Conservation (phyloP, 2,797 vertebrate species). For the Agapornis canus region DNA sequence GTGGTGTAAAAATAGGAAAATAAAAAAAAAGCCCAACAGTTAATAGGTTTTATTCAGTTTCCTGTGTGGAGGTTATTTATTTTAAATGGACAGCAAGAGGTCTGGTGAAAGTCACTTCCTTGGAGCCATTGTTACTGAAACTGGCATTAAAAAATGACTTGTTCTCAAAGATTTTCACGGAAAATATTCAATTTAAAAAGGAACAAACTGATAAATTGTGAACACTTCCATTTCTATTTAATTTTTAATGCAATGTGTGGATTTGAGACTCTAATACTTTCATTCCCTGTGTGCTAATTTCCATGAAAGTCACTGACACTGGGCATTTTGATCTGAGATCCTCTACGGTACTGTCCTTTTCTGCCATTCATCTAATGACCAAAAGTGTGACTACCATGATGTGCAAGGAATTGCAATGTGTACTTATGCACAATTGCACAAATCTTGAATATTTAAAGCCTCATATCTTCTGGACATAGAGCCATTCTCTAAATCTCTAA, state of each 20-base stretch:
- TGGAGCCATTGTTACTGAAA: background rate
- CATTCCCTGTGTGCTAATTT: background rate
- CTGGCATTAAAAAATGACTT: background rate
- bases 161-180: background rate
- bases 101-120: background rate
- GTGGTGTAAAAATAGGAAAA: background rate
- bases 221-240: background rate
- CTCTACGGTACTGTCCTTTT: background rate
- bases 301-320: background rate
- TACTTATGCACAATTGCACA: background rate
- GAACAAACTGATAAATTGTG: background rate
- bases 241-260: background rate
- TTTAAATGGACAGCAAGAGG: background rate
- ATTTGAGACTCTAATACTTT: background rate
- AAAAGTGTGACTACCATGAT: background rate
- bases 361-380: background rate
- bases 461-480: background rate
- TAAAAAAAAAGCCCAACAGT: accelerated
- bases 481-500: background rate
- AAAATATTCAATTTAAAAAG: background rate
- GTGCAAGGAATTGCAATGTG: background rate
- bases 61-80: background rate
- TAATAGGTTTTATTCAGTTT: background rate
- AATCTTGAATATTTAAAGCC: background rate
- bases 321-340: background rate